A percentile compares a stretch with the other conserved stretches of the same genome.
Evolutionary conservation across 1,140 invertebrate species (phyloP).

Genomic region (Hylaeus anthracinus): DNA sequence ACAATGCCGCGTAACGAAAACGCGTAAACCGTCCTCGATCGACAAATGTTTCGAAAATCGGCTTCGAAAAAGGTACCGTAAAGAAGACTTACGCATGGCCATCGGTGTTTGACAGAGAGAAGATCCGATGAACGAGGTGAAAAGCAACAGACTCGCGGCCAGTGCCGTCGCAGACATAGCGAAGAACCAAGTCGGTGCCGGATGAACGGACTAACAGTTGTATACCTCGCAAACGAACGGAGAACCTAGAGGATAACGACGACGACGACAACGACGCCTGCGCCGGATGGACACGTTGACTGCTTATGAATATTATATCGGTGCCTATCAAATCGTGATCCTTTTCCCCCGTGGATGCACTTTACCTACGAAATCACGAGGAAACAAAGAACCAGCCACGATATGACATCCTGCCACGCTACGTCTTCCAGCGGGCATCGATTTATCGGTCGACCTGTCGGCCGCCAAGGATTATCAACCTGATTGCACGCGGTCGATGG

Average conservation of each 20-base stretch:
- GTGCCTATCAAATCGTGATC: constrained; percentile 70
- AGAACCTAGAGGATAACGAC: constrained; percentile 52
- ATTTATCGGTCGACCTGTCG: constrained; percentile 47
- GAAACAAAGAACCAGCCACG: constrained; percentile 11
- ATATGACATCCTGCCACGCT: constrained; percentile 22
- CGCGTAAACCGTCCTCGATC: too few species aligned
- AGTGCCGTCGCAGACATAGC: constrained; percentile 58
- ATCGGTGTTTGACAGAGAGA: constrained; percentile 66
- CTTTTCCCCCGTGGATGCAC: constrained; percentile 39
- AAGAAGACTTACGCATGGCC: constrained; percentile 66
- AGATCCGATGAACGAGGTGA: constrained; percentile 53
- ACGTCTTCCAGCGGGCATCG: constrained; percentile 42
- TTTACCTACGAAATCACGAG: not conserved
- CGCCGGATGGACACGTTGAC: constrained; percentile 57
- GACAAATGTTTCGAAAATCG: too few species aligned
- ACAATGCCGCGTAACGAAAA: too few species aligned
- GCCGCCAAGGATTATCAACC: constrained; percentile 31
- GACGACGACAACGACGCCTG: constrained; percentile 70
- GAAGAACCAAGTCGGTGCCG: constrained; percentile 21
- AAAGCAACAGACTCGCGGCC: constrained; percentile 31
- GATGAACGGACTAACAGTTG: constrained; percentile 20
- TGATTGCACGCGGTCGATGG: not conserved
- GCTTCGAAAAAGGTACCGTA: not conserved
- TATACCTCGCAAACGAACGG: constrained; percentile 46
- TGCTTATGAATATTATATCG: constrained; percentile 74